A percentile compares a stretch with the other conserved stretches of the same genome.
These are phyloP conservation scores for Ptychoptera albimana DNA, from an alignment of 2,888 invertebrate genomes.

Conservation along the genomic window DNA sequence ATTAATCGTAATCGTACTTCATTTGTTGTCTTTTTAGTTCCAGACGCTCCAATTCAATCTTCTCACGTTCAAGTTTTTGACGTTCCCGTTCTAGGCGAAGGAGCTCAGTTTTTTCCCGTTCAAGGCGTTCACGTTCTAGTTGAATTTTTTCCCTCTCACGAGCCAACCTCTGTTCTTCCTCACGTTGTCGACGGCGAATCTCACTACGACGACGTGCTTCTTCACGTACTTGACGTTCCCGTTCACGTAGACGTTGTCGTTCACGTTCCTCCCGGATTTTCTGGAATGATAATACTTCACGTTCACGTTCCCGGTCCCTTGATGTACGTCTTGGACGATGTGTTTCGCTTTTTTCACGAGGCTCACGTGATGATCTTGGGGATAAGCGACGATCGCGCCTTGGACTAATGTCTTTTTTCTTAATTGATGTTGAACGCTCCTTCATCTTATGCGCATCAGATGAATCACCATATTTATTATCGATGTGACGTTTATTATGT, in stretches of 20 bases:
- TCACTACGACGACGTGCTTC: conserved; percentile 64
- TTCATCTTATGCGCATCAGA: too few species aligned
- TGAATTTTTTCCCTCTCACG: conserved; percentile 67
- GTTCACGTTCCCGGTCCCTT: conserved; percentile 29
- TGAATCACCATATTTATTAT: too few species aligned
- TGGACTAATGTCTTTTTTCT: conserved; percentile 1
- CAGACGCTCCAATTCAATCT: conserved; percentile 60
- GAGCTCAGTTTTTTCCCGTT: conserved; percentile 74
- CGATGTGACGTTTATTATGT: too few species aligned
- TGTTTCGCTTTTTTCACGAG: neutral
- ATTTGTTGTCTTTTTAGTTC: conserved; percentile 70
- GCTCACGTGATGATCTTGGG: too few species aligned
- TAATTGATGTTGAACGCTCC: too few species aligned
- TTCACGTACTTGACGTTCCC: conserved; percentile 63
- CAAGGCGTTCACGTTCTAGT: conserved; percentile 72
- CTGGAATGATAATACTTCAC: conserved; percentile 59
- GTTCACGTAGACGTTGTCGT: conserved; percentile 62
- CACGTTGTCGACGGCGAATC: conserved; percentile 65
- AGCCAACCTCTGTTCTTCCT: conserved; percentile 68
- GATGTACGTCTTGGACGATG: neutral
- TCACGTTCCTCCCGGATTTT: conserved; percentile 69
- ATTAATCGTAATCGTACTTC: conserved; percentile 30
- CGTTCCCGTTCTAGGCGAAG: conserved; percentile 70
- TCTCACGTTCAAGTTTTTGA: conserved; percentile 60
- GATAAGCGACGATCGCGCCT: neutral